Percentiles rank a stretch among this genome's conserved stretches.
Conservation (phyloP, 2,888 invertebrate species). For the Agrochola lota region DNA sequence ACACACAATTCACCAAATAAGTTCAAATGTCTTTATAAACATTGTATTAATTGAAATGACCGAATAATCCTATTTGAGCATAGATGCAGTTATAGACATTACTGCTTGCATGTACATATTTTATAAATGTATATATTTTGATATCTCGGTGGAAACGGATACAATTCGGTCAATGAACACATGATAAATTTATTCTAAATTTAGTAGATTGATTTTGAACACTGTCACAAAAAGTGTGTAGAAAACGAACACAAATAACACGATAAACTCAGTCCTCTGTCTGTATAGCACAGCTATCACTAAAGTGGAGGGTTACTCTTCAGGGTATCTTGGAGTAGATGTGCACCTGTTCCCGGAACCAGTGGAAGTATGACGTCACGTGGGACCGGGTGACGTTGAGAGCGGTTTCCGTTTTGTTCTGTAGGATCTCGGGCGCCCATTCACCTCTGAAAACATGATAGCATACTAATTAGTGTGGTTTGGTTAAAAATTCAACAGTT, state of each 20-base stretch:
- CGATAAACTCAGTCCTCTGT: conserved; percentile 71
- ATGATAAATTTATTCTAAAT: conserved; percentile 23
- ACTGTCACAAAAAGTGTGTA: conserved; percentile 9
- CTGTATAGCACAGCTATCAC: conserved; percentile 73
- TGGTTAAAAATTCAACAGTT: not conserved
- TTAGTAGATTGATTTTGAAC: conserved; percentile 11
- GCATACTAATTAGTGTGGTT: conserved; percentile 9
- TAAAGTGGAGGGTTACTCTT: conserved; percentile 71
- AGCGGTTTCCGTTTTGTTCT: conserved; percentile 92
- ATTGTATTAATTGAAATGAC: conserved; percentile 15
- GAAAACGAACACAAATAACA: conserved; percentile 43
- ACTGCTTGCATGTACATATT: not conserved
- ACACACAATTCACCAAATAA: conserved; percentile 32
- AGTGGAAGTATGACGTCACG: conserved; percentile 93
- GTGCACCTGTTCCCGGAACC: conserved; percentile 95
- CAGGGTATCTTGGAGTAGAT: conserved; percentile 93
- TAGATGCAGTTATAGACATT: not conserved
- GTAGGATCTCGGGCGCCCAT: conserved; percentile 94
- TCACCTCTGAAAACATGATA: conserved; percentile 91
- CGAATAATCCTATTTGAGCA: not conserved
- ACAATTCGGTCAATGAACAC: conserved; percentile 23
- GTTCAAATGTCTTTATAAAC: not conserved
- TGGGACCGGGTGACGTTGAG: conserved; percentile 93
- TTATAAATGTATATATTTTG: conserved; percentile 2
- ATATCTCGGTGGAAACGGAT: not conserved